Percentiles rank a stretch among this genome's conserved stretches.
These are phyloP conservation scores for Drosophila subobscura DNA, from an alignment of 1,140 invertebrate genomes.

Conservation along the genomic window DNA sequence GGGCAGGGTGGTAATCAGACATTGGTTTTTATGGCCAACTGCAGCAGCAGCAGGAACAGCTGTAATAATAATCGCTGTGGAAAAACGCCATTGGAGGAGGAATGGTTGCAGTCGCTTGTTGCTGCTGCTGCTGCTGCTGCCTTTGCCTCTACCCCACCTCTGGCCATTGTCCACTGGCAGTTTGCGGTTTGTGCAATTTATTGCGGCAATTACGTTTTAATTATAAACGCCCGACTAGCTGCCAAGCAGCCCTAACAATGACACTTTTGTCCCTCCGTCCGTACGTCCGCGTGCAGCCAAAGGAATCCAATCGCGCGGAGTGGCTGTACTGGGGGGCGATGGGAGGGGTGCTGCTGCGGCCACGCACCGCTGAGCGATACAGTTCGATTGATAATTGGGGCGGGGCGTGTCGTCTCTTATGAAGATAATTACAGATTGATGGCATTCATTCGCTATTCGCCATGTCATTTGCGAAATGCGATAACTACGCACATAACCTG, in stretches of 20 bases:
- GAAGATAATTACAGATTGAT: slow-evolving; percentile 44
- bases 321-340: neutral
- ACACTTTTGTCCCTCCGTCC: slow-evolving; percentile 10
- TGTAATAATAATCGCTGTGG: slow-evolving; percentile 61
- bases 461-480: slow-evolving; percentile 23
- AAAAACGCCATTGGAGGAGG: slow-evolving; percentile 41
- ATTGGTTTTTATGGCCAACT: slow-evolving; percentile 59
- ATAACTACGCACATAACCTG: slow-evolving; percentile 4
- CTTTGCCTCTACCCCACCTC: neutral
- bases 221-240: slow-evolving; percentile 77
- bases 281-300: slow-evolving; percentile 10
- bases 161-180: slow-evolving; percentile 49
- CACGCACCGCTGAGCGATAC: slow-evolving; percentile 28
- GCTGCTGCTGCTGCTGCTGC: slow-evolving; percentile 1
- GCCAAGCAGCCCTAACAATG: slow-evolving; percentile 46
- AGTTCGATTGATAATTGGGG: slow-evolving; percentile 36
- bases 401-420: slow-evolving; percentile 12
- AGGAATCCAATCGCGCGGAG: slow-evolving; percentile 25
- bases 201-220: slow-evolving; percentile 79
- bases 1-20: slow-evolving; percentile 31
- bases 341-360: slow-evolving; percentile 1
- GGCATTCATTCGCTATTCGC: neutral
- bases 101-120: slow-evolving; percentile 20
- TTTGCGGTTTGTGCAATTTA: slow-evolving; percentile 76
- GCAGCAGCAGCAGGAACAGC: slow-evolving; percentile 30